phyloP scores from a whole-genome alignment of 1,140 invertebrate species.

The Tetranychus cinnabarinus region DNA sequence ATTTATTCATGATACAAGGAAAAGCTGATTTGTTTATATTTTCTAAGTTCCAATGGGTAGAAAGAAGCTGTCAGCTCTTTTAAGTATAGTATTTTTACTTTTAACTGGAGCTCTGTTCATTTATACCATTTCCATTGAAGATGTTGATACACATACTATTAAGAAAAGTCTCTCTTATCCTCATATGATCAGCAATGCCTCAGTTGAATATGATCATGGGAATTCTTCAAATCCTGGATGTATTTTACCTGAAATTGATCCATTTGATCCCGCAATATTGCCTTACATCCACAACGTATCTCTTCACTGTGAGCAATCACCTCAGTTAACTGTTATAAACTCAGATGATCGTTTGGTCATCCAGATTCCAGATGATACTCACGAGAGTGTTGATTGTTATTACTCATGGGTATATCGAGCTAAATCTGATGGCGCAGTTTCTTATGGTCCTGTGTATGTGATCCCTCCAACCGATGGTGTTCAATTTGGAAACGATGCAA shows the following conservation, averaged over 20 bases:
- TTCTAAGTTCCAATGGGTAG: too few species aligned
- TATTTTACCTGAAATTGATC: neutral
- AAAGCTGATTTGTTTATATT: too few species aligned
- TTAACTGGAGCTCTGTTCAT: too few species aligned
- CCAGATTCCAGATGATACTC: neutral
- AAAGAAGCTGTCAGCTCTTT: too few species aligned
- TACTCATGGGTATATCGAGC: neutral
- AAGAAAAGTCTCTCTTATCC: too few species aligned
- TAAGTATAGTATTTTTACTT: too few species aligned
- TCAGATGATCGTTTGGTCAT: neutral
- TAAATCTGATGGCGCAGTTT: neutral
- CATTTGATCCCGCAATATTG: neutral
- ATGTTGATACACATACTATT: too few species aligned
- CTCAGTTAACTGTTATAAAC: neutral
- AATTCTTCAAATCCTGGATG: neutral
- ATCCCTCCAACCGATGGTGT: neutral
- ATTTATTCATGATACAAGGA: too few species aligned
- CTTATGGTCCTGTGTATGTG: neutral
- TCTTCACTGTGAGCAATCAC: neutral
- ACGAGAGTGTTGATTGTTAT: neutral
- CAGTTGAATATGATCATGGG: too few species aligned
- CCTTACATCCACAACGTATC: neutral
- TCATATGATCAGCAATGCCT: too few species aligned
- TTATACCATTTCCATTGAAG: too few species aligned
- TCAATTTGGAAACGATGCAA: neutral